Evolutionary conservation across 2,113 vertebrate genomes (phyloP).

Genomic region (Barnardius zonarius): DNA sequence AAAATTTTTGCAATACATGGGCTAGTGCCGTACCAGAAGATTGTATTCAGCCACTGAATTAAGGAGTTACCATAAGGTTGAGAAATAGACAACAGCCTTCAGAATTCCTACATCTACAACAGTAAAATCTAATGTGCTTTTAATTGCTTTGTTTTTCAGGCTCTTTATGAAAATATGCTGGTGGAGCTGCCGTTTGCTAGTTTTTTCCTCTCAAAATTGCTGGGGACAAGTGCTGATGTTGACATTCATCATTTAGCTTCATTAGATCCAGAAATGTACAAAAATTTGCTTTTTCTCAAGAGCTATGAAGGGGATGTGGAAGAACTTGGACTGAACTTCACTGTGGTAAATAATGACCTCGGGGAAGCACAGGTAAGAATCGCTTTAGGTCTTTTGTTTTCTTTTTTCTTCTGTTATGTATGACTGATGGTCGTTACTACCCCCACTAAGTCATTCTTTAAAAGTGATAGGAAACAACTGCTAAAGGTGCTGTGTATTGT

Average conservation of each 20-base stretch:
- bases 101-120: neutral
- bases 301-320: slow-evolving; percentile 96
- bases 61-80: neutral
- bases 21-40: neutral
- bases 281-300: slow-evolving; percentile 96
- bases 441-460: slow-evolving; percentile 14
- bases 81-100: neutral
- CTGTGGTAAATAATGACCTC: slow-evolving; percentile 95
- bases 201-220: slow-evolving; percentile 96
- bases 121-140: neutral
- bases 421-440: slow-evolving; percentile 64
- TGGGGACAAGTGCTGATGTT: slow-evolving; percentile 96
- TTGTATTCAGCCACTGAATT: neutral
- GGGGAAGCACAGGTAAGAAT: slow-evolving; percentile 92
- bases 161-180: slow-evolving; percentile 98
- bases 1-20: neutral
- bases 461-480: slow-evolving; percentile 69
- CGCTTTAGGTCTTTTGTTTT: neutral
- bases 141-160: slow-evolving; percentile 72
- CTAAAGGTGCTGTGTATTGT: neutral
- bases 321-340: slow-evolving; percentile 97
- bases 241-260: slow-evolving; percentile 98
- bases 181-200: slow-evolving; percentile 97
- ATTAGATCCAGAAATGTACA: slow-evolving; percentile 95
- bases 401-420: neutral